Evolutionary conservation across 1,140 invertebrate genomes (phyloP).

Genomic region (Ceratina australensis): DNA sequence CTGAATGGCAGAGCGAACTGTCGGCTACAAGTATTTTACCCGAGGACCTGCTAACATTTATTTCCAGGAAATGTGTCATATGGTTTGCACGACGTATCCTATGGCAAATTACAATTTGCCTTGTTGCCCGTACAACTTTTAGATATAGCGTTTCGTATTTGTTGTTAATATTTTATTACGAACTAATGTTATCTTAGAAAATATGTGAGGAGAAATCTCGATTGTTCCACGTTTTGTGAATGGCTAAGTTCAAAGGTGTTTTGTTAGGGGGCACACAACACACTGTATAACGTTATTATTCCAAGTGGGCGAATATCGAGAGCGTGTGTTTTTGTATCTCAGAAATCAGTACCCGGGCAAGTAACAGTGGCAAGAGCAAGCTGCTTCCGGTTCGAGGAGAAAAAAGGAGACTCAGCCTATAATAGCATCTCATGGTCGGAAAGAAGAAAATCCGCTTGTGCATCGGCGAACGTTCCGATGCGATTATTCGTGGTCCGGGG

Average conservation of each 20-base stretch:
- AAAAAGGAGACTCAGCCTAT: slow-evolving; percentile 19
- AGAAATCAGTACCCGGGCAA: slow-evolving; percentile 24
- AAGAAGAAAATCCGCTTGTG: slow-evolving; percentile 61
- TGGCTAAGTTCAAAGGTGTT: not conserved
- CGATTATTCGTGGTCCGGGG: slow-evolving; percentile 29
- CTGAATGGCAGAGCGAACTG: slow-evolving; percentile 7
- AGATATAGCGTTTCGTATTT: too few relatives aligned
- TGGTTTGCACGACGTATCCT: not conserved
- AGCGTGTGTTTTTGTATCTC: slow-evolving; percentile 18
- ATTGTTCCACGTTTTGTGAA: too few relatives aligned
- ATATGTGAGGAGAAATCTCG: too few relatives aligned
- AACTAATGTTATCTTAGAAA: too few relatives aligned
- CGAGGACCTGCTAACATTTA: not conserved
- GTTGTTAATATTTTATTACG: too few relatives aligned
- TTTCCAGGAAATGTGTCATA: not conserved
- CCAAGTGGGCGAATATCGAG: slow-evolving; percentile 59
- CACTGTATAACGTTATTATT: slow-evolving; percentile 68
- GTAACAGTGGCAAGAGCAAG: slow-evolving; percentile 20
- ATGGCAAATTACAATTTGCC: too few relatives aligned
- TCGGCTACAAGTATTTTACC: not conserved
- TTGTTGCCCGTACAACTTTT: too few relatives aligned
- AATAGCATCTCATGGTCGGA: slow-evolving; percentile 38
- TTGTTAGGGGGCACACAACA: not conserved
- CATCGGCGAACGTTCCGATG: slow-evolving; percentile 31
- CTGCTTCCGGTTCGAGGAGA: slow-evolving; percentile 48